Conservation (phyloP, 2,113 vertebrate species). For the Barbus barbus region DNA sequence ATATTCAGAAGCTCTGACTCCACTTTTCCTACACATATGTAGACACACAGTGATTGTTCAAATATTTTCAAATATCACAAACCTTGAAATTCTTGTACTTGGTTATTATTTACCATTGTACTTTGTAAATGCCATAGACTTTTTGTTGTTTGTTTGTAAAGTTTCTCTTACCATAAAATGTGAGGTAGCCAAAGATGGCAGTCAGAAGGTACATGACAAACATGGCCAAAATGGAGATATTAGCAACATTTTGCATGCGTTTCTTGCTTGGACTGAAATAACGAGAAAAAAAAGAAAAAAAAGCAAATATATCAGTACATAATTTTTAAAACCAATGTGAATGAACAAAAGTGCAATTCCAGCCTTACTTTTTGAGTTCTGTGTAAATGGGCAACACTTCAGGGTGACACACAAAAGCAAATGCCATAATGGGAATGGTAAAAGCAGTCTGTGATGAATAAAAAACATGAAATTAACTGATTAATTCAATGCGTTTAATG, state of each 20-base stretch:
- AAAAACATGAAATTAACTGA: conserved; percentile 27
- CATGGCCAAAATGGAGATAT: conserved; percentile 82
- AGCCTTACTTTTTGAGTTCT: conserved; percentile 78
- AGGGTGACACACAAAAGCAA: conserved; percentile 85
- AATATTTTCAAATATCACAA: not conserved
- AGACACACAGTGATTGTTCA: not conserved
- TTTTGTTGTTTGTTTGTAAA: not conserved
- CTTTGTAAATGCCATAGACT: not conserved
- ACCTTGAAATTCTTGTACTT: not conserved
- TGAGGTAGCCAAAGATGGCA: conserved; percentile 83
- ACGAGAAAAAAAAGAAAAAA: not conserved
- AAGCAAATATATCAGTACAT: not conserved
- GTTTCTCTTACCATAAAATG: conserved; percentile 80
- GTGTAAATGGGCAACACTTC: conserved; percentile 86
- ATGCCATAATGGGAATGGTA: conserved; percentile 81
- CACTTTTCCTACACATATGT: conserved; percentile 65
- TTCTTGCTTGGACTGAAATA: conserved; percentile 76
- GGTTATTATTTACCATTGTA: too few species aligned
- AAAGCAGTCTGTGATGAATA: conserved; percentile 71
- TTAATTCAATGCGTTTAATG: not conserved
- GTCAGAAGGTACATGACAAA: conserved; percentile 85
- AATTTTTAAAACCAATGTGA: not conserved
- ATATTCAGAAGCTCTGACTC: conserved; percentile 81
- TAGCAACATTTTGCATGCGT: conserved; percentile 83
- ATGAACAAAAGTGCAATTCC: not conserved